phyloP scores from a whole-genome alignment of 2,888 invertebrate genomes.

The Xylocampa areola region DNA sequence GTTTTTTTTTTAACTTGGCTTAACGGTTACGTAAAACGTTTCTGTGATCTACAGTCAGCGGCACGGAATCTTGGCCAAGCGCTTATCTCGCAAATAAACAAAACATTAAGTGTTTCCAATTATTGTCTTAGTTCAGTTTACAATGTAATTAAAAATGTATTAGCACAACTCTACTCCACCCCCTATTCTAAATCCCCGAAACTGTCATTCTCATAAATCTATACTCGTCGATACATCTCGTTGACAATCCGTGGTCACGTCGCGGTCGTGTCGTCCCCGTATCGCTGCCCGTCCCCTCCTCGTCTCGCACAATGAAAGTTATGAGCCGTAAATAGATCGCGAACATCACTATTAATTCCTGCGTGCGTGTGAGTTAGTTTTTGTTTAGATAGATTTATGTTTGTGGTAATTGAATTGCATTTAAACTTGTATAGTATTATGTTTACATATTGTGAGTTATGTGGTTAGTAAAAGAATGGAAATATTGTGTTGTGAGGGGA shows the following conservation, averaged over 20 bases:
- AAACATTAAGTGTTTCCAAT: too few relatives aligned
- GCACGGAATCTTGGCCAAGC: too few relatives aligned
- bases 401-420: slow-evolving; percentile 30
- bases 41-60: too few relatives aligned
- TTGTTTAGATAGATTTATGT: slow-evolving; percentile 33
- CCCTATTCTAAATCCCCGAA: slow-evolving; percentile 11
- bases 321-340: slow-evolving; percentile 53
- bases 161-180: slow-evolving; percentile 13
- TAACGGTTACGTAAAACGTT: too few relatives aligned
- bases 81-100: too few relatives aligned
- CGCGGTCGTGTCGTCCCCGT: slow-evolving; percentile 43
- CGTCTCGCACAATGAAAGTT: slow-evolving; percentile 52
- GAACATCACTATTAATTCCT: slow-evolving; percentile 35
- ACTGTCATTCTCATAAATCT: slow-evolving; percentile 49
- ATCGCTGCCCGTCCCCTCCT: slow-evolving; percentile 19
- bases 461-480: slow-evolving; percentile 1
- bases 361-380: slow-evolving; percentile 39
- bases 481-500: too few relatives aligned
- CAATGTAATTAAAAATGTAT: not conserved
- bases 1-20: too few relatives aligned
- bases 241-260: slow-evolving; percentile 52
- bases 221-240: slow-evolving; percentile 57
- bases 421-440: slow-evolving; percentile 6
- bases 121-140: too few relatives aligned
- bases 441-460: slow-evolving; percentile 28